Evolutionary conservation across 2,888 invertebrate genomes (phyloP).

Genomic region (Thymelicus sylvestris): DNA sequence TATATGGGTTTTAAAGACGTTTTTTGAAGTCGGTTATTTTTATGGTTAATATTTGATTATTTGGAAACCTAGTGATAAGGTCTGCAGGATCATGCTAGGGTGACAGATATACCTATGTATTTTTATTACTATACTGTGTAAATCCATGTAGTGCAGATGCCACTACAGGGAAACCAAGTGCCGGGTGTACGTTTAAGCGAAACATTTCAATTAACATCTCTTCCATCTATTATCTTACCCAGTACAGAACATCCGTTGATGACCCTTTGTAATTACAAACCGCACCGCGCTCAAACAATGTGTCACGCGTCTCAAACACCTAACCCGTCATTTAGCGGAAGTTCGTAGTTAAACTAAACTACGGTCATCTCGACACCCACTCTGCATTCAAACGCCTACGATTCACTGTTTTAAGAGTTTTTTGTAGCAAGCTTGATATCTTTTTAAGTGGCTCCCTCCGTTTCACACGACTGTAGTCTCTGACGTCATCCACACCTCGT

Average conservation of each 20-base stretch:
- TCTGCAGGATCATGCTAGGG: no score
- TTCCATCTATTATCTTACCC: constrained; percentile 12
- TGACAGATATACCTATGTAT: no score
- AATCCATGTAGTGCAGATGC: no score
- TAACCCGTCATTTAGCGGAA: constrained; percentile 67
- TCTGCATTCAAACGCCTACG: constrained; percentile 71
- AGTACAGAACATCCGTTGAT: background rate
- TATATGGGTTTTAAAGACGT: no score
- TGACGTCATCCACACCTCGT: constrained; percentile 51
- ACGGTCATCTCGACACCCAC: constrained; percentile 74
- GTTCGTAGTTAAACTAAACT: constrained; percentile 77
- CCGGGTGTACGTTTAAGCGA: no score
- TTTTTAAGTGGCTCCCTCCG: constrained; percentile 65
- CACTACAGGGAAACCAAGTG: no score
- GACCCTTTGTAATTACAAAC: constrained; percentile 22
- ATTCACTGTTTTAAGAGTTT: constrained; percentile 65
- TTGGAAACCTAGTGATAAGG: no score
- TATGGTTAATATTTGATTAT: no score
- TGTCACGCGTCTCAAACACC: constrained; percentile 48
- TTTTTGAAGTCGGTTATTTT: no score
- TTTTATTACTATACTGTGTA: no score
- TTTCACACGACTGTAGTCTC: constrained; percentile 60
- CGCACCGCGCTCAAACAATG: constrained; percentile 46
- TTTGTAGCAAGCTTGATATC: constrained; percentile 59
- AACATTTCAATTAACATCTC: no score